A percentile compares a stretch with the other conserved stretches of the same genome.
Conservation (phyloP, 2,113 vertebrate genomes). For the Nymphicus hollandicus region DNA sequence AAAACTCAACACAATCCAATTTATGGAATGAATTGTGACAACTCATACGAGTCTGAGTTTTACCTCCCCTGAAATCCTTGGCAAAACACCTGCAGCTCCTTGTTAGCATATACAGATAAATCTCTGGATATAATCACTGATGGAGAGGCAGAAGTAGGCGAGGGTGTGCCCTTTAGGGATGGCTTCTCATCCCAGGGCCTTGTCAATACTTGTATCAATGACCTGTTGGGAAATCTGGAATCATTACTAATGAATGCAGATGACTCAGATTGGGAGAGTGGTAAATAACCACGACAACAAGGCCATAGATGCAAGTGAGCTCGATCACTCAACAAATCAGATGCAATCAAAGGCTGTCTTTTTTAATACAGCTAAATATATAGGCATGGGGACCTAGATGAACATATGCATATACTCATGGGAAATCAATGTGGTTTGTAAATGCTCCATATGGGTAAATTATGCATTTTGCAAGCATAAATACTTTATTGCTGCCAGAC, state of each 20-base stretch:
- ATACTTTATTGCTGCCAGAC: neutral
- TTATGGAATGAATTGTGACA: neutral
- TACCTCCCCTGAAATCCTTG: neutral
- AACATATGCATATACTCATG: neutral
- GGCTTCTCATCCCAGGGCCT: neutral
- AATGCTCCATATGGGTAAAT: neutral
- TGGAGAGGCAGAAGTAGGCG: neutral
- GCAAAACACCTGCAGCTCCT: neutral
- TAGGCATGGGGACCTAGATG: neutral
- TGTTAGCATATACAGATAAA: neutral
- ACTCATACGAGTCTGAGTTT: neutral
- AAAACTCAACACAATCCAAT: neutral
- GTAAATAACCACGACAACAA: neutral
- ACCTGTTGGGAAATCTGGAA: neutral
- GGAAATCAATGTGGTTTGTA: conserved; percentile 1
- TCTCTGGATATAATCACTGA: neutral
- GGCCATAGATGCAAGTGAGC: neutral
- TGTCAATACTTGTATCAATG: neutral
- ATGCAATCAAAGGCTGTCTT: neutral
- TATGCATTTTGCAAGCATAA: conserved; percentile 5
- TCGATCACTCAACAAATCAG: neutral
- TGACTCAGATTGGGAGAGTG: neutral
- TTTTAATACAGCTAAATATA: neutral
- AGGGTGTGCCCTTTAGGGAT: neutral
- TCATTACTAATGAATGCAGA: neutral